Percentiles rank a stretch among this genome's conserved stretches.
phyloP scores from a whole-genome alignment of 2,797 vertebrate genomes.

The Microctenopoma lineatum region DNA sequence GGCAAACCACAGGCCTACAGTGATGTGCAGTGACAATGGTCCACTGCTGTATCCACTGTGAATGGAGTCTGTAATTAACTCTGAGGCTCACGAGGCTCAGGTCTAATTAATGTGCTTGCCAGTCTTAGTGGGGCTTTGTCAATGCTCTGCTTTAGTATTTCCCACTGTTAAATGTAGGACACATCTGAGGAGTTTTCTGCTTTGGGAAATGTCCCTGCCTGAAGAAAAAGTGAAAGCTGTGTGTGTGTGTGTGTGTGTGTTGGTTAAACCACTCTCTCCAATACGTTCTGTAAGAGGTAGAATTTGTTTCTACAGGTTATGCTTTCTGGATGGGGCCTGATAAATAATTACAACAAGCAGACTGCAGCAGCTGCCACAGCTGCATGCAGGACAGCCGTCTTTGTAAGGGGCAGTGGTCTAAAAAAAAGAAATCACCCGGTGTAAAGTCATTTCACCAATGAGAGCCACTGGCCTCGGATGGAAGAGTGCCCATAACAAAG shows the following conservation, averaged over 20 bases:
- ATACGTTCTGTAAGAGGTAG: slow-evolving; percentile 26
- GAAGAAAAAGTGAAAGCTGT: slow-evolving; percentile 5
- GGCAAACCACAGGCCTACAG: slow-evolving; percentile 43
- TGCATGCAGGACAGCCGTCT: slow-evolving; percentile 46
- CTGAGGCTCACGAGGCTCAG: slow-evolving; percentile 61
- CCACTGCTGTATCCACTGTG: slow-evolving; percentile 70
- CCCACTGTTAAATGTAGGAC: slow-evolving; percentile 51
- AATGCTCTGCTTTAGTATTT: slow-evolving; percentile 51
- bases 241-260: background rate
- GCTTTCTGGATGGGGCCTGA: slow-evolving; percentile 38
- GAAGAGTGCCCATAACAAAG: slow-evolving; percentile 59
- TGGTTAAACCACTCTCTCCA: slow-evolving; percentile 8
- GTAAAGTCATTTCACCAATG: slow-evolving; percentile 43
- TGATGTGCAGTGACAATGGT: slow-evolving; percentile 53
- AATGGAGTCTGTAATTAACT: slow-evolving; percentile 82
- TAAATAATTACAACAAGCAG: slow-evolving; percentile 52
- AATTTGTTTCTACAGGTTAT: slow-evolving; percentile 51
- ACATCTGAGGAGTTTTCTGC: slow-evolving; percentile 27
- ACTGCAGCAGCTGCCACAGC: slow-evolving; percentile 56
- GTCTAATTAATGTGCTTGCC: slow-evolving; percentile 78
- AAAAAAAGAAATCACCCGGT: slow-evolving; percentile 29
- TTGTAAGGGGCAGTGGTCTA: slow-evolving; percentile 28
- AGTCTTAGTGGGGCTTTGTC: slow-evolving; percentile 59
- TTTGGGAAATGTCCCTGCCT: slow-evolving; percentile 26
- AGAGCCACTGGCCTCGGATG: slow-evolving; percentile 53